A percentile compares a stretch with the other conserved stretches of the same genome.
phyloP scores from a whole-genome alignment of 2,888 invertebrate species.

The Notocelia uddmanniana region DNA sequence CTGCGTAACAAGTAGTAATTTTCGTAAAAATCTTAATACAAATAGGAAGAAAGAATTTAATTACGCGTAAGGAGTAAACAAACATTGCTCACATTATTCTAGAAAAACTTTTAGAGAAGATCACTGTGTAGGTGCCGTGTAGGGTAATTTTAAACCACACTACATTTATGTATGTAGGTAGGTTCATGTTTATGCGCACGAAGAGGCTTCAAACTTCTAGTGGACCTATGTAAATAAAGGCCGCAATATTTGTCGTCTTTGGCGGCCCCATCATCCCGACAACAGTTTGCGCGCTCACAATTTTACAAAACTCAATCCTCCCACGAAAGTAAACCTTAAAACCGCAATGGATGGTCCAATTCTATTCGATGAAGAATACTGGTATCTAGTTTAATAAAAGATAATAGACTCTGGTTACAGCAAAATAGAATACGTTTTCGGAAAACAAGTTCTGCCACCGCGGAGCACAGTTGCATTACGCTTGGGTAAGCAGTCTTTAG shows the following conservation, averaged over 20 bases:
- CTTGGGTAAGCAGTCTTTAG: conserved; percentile 74
- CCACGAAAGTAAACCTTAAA: conserved; percentile 52
- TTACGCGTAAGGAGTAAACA: too few relatives aligned
- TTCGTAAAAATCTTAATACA: too few relatives aligned
- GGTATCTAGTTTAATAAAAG: conserved; percentile 62
- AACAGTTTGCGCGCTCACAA: conserved; percentile 68
- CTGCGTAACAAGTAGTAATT: too few relatives aligned
- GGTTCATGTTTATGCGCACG: conserved; percentile 48
- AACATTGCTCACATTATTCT: background rate
- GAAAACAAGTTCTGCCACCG: conserved; percentile 55
- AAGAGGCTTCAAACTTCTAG: conserved; percentile 80
- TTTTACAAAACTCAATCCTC: conserved; percentile 60
- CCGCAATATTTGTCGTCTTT: conserved; percentile 79
- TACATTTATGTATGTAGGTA: conserved; percentile 1
- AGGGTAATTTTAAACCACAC: conserved; percentile 12
- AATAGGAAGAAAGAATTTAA: too few relatives aligned
- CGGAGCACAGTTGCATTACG: conserved; percentile 64
- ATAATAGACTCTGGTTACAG: conserved; percentile 63
- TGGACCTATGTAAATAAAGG: conserved; percentile 82
- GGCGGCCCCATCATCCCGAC: conserved; percentile 78
- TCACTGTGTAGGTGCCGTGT: too few relatives aligned
- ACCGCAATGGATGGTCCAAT: conserved; percentile 50
- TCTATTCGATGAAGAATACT: conserved; percentile 52
- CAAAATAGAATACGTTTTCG: conserved; percentile 65
- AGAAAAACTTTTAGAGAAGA: background rate